A percentile compares a stretch with the other conserved stretches of the same genome.
These are phyloP conservation scores for Byasa hedistus DNA, from an alignment of 2,888 invertebrate genomes.

Conservation along the genomic window DNA sequence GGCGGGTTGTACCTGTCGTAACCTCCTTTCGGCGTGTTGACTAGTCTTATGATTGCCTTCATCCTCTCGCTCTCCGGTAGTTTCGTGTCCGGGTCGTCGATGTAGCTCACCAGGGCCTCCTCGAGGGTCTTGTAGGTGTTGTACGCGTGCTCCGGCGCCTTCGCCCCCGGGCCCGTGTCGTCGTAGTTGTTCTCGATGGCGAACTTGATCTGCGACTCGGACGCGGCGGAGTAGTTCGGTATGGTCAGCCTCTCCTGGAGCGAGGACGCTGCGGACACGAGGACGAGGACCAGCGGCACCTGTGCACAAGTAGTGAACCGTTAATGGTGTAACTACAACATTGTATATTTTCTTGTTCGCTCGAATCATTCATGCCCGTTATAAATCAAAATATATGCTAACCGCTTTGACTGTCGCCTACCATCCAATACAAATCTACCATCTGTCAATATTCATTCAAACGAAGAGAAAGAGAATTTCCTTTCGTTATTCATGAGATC, in stretches of 20 bases:
- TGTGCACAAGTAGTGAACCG: constrained; percentile 33
- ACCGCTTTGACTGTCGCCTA: too few relatives aligned
- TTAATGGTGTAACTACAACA: not conserved
- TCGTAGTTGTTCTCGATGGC: constrained; percentile 72
- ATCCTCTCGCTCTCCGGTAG: constrained; percentile 57
- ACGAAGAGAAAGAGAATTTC: too few relatives aligned
- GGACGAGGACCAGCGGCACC: constrained; percentile 44
- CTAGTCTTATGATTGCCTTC: constrained; percentile 46
- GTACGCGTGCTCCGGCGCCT: constrained; percentile 56
- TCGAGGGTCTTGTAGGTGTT: constrained; percentile 60
- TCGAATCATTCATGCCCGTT: too few relatives aligned
- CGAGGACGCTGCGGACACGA: constrained; percentile 36
- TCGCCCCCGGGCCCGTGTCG: constrained; percentile 70
- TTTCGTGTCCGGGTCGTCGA: constrained; percentile 67
- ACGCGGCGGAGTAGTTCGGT: constrained; percentile 51
- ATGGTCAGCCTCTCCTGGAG: constrained; percentile 12
- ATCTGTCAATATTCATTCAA: too few relatives aligned
- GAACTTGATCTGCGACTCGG: constrained; percentile 63
- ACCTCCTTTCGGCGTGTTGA: constrained; percentile 29
- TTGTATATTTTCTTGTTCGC: too few relatives aligned
- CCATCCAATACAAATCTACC: too few relatives aligned
- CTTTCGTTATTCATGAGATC: too few relatives aligned
- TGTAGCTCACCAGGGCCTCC: constrained; percentile 59
- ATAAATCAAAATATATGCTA: too few relatives aligned
- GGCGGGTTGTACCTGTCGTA: constrained; percentile 21